phyloP scores from a whole-genome alignment of 2,888 invertebrate genomes.

The Meloe dianella region DNA sequence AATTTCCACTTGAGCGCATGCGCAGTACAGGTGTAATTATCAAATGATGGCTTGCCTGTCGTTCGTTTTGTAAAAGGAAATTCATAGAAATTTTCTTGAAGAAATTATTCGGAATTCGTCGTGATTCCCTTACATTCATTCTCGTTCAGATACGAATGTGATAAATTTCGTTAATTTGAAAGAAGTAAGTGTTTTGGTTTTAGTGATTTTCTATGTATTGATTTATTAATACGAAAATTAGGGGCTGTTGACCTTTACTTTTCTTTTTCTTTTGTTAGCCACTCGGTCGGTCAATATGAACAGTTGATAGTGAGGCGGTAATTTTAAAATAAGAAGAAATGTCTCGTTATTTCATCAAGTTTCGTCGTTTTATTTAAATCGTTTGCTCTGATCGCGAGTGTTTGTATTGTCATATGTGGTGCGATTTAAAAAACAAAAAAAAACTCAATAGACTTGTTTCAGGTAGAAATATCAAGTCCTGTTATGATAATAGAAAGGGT shows the following conservation, averaged over 20 bases:
- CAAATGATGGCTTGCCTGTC: neutral
- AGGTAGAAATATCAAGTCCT: slow-evolving; percentile 21
- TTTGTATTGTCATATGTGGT: neutral
- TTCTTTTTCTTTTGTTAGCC: neutral
- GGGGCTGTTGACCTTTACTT: slow-evolving; percentile 29
- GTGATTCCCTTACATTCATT: slow-evolving; percentile 12
- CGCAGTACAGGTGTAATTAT: no score
- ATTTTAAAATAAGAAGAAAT: neutral
- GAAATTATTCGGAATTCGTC: slow-evolving; percentile 19
- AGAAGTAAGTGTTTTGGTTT: slow-evolving; percentile 44
- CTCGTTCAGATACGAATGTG: slow-evolving; percentile 23
- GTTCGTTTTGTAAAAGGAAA: slow-evolving; percentile 20
- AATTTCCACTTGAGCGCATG: no score
- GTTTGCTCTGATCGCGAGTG: slow-evolving; percentile 19
- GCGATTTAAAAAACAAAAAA: neutral
- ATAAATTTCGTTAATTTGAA: slow-evolving; percentile 37
- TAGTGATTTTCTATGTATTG: slow-evolving; percentile 44
- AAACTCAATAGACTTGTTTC: neutral
- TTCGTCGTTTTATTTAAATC: slow-evolving; percentile 29
- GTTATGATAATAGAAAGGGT: slow-evolving; percentile 15
- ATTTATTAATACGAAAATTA: slow-evolving; percentile 22
- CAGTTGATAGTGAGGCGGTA: neutral
- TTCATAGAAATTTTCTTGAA: slow-evolving; percentile 17
- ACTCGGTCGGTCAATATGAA: slow-evolving; percentile 10
- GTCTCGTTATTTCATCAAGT: slow-evolving; percentile 30